These are phyloP conservation scores for Craseonycteris thonglongyai DNA, from an alignment of 2,113 vertebrate genomes.

Conservation along the genomic window DNA sequence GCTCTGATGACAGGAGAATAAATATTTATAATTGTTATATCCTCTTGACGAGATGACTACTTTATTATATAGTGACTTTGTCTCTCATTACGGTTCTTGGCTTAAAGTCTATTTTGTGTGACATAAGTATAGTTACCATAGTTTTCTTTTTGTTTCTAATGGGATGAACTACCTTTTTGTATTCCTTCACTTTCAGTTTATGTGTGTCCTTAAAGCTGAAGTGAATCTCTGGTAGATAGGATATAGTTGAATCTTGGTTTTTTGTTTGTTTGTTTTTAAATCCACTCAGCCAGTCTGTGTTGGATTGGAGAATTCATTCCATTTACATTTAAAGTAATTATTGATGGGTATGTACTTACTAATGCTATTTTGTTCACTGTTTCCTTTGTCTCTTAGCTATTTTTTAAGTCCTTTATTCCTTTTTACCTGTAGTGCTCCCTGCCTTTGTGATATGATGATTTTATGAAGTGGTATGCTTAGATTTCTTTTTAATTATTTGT, in stretches of 20 bases:
- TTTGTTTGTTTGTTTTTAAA: no score
- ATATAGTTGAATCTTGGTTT: not conserved
- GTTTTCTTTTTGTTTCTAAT: not conserved
- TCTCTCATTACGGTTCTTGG: not conserved
- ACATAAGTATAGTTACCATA: not conserved
- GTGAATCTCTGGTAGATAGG: not conserved
- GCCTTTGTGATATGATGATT: not conserved
- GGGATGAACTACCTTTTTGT: not conserved
- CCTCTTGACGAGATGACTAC: not conserved
- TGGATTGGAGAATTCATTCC: not conserved
- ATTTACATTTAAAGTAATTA: not conserved
- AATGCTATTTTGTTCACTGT: not conserved
- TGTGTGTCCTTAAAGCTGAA: not conserved
- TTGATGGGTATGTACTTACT: not conserved
- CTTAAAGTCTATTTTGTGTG: not conserved
- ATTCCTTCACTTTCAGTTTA: not conserved
- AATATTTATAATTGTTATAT: not conserved
- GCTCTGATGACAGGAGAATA: not conserved
- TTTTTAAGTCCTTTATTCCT: not conserved
- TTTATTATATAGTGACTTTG: not conserved
- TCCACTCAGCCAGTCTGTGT: not conserved
- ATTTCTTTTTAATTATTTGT: not conserved
- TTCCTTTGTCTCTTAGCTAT: not conserved
- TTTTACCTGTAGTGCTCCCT: not conserved
- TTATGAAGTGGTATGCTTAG: not conserved